Percentiles rank a stretch among this genome's conserved stretches.
Conservation (phyloP, 1,140 invertebrate genomes). For the Olivierus martensii region DNA sequence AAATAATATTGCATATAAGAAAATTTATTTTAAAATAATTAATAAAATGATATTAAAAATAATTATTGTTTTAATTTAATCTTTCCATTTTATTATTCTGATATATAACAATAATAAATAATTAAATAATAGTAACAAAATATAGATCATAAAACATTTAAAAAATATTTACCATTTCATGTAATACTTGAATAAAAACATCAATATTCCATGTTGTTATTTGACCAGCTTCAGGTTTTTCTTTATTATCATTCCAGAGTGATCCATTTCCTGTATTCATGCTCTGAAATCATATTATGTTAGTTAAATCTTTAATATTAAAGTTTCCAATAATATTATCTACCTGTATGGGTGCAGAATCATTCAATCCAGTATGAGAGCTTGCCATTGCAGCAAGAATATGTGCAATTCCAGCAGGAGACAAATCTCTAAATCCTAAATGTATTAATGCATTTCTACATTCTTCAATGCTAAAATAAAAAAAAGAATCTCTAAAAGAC, state of each 20-base stretch:
- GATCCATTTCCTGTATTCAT: background rate
- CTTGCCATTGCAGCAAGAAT: constrained; percentile 76
- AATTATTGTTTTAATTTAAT: no score
- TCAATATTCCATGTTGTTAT: constrained; percentile 80
- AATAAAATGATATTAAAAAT: no score
- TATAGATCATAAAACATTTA: no score
- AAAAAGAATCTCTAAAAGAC: no score
- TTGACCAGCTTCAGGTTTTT: constrained; percentile 27
- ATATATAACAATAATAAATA: no score
- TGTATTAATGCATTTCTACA: constrained; percentile 67
- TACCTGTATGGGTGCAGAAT: constrained; percentile 26
- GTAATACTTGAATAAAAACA: constrained; percentile 74
- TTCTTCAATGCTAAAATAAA: constrained; percentile 53
- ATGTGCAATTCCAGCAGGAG: constrained; percentile 63
- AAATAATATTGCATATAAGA: no score
- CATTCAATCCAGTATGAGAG: constrained; percentile 56
- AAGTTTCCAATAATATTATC: no score
- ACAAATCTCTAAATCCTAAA: constrained; percentile 51
- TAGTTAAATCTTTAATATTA: no score
- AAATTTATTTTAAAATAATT: no score
- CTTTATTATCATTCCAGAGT: constrained; percentile 38
- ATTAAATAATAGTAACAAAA: no score
- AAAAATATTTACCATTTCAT: constrained; percentile 64
- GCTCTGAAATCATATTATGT: background rate
- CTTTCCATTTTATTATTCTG: no score